phyloP scores from a whole-genome alignment of 37 sponge, comb jelly and placozoan species.

The Chondrilla cf. caribensis region DNA sequence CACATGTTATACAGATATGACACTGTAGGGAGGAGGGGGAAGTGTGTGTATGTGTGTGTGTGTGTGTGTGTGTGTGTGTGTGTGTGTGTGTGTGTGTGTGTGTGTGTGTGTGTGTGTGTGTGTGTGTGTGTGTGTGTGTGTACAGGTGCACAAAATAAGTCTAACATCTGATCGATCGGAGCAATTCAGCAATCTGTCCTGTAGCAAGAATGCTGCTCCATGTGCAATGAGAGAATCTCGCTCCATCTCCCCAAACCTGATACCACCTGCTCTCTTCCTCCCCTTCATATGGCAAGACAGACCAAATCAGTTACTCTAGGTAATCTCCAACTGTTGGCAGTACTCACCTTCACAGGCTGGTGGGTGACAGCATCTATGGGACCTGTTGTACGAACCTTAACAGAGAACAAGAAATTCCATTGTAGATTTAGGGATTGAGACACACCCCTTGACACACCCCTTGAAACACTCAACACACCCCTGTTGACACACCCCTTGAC shows the following conservation, averaged over 20 bases:
- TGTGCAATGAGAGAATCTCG: slow-evolving; percentile 91
- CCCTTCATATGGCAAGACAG: slow-evolving; percentile 52
- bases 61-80: neutral
- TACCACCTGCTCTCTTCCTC: slow-evolving; percentile 77
- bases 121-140: neutral
- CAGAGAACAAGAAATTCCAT: neutral
- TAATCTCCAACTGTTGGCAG: too few relatives aligned
- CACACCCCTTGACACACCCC: too few relatives aligned
- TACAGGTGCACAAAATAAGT: too few relatives aligned
- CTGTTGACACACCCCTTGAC: too few relatives aligned
- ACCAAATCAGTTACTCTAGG: too few relatives aligned
- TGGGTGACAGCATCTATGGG: slow-evolving; percentile 93
- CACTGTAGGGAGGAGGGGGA: slow-evolving; percentile 25
- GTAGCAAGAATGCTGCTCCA: slow-evolving; percentile 89
- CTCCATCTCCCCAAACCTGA: slow-evolving; percentile 94
- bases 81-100: neutral
- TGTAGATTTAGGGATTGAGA: too few relatives aligned
- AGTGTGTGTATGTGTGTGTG: neutral
- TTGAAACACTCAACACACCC: too few relatives aligned
- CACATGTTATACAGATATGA: slow-evolving; percentile 84
- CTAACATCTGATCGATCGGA: slow-evolving; percentile 85
- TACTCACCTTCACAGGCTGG: slow-evolving; percentile 82
- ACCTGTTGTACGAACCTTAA: slow-evolving; percentile 97
- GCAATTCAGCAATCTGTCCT: slow-evolving; percentile 94
- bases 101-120: neutral